These are phyloP conservation scores for Caerostris darwini DNA, from an alignment of 1,140 invertebrate species.

Conservation along the genomic window DNA sequence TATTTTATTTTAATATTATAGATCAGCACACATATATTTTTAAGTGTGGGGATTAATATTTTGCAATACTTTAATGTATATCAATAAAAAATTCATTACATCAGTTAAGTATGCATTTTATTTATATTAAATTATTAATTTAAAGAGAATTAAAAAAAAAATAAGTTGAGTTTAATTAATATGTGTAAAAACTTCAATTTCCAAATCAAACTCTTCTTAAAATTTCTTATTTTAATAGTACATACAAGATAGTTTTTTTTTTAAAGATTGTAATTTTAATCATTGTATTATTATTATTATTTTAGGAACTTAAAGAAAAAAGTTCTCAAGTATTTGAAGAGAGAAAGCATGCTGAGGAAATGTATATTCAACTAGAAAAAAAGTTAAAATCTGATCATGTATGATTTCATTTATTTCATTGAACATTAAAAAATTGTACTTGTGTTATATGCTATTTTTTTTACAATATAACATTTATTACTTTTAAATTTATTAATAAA, in stretches of 20 bases:
- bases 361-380: not conserved
- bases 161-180: not conserved
- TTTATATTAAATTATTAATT: not conserved
- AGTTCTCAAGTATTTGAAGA: not conserved
- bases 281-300: not conserved
- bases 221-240: no score
- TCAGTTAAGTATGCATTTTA: not conserved
- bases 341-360: slow-evolving; percentile 54
- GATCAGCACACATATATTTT: no score
- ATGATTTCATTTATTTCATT: not conserved
- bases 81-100: no score
- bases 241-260: no score
- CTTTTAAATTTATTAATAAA: no score
- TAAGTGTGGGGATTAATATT: no score
- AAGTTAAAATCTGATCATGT: slow-evolving; percentile 60
- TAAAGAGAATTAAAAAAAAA: not conserved
- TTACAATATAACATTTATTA: not conserved
- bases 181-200: not conserved
- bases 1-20: no score
- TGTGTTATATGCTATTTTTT: not conserved
- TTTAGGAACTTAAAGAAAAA: slow-evolving; percentile 55
- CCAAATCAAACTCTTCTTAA: not conserved
- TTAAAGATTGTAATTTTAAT: not conserved
- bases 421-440: not conserved
- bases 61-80: no score